Conservation (phyloP, 2,888 invertebrate species). For the Psylliodes chrysocephalus region DNA sequence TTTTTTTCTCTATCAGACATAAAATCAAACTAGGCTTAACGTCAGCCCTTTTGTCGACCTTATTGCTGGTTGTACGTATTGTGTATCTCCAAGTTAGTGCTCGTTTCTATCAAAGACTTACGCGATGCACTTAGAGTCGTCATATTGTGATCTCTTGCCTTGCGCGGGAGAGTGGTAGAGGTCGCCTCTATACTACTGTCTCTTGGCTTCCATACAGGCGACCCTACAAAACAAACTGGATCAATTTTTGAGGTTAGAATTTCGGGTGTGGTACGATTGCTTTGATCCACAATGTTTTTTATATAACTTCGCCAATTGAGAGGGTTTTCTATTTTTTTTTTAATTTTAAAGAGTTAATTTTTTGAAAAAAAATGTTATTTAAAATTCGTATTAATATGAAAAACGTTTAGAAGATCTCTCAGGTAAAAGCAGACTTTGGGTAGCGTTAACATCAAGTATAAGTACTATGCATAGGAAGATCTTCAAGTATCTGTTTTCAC, state of each 20-base stretch:
- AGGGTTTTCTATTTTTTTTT: no score
- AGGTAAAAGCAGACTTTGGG: no score
- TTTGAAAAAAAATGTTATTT: no score
- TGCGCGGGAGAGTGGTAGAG: conserved; percentile 70
- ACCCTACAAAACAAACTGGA: conserved; percentile 74
- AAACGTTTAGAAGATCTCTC: no score
- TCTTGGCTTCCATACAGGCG: conserved; percentile 98
- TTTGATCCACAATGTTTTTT: conserved; percentile 30
- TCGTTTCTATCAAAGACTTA: conserved; percentile 69
- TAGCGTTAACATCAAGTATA: no score
- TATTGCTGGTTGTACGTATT: conserved; percentile 62
- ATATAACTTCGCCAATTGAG: not conserved
- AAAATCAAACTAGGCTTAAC: conserved; percentile 27
- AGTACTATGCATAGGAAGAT: no score
- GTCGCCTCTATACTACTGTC: conserved; percentile 76
- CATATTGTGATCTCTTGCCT: conserved; percentile 68
- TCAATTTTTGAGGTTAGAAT: conserved; percentile 46
- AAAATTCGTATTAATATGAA: no score
- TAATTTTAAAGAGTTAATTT: no score
- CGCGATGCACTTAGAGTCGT: conserved; percentile 69
- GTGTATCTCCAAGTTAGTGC: conserved; percentile 64
- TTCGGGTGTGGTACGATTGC: conserved; percentile 37
- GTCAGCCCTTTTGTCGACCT: conserved; percentile 38
- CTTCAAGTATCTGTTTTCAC: no score
- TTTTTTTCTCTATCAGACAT: conserved; percentile 15